These are phyloP conservation scores for Piprites chloris DNA, from an alignment of 2,113 vertebrate genomes.

Conservation along the genomic window DNA sequence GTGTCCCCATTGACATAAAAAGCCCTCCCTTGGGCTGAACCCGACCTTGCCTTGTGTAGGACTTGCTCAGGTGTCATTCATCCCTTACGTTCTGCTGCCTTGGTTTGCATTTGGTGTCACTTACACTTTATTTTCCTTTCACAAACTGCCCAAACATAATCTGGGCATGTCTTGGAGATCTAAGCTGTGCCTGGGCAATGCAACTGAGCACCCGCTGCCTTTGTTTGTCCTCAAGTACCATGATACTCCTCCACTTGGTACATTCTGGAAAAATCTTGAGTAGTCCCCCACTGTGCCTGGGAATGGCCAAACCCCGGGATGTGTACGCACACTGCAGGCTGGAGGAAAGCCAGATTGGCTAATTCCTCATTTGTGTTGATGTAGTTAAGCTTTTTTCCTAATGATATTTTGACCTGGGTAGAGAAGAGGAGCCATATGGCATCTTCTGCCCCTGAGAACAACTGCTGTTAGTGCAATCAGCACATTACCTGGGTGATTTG, in stretches of 20 bases:
- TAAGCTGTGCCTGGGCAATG: neutral
- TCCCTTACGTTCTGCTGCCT: rapidly evolving
- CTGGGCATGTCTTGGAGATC: neutral
- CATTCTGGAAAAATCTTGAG: neutral
- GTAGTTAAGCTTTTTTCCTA: slow-evolving; percentile 4
- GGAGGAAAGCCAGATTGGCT: neutral
- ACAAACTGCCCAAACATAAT: neutral
- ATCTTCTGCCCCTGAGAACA: neutral
- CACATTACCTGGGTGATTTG: neutral
- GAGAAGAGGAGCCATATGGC: slow-evolving; percentile 36
- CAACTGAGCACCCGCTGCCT: neutral
- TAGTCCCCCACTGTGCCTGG: neutral
- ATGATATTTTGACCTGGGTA: slow-evolving; percentile 28
- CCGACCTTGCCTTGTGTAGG: neutral
- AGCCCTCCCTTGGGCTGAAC: neutral
- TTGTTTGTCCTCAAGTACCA: slow-evolving; percentile 13
- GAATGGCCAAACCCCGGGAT: neutral
- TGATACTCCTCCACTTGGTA: neutral
- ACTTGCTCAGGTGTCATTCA: neutral
- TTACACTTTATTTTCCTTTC: neutral
- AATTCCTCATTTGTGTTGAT: neutral
- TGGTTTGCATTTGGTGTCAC: rapidly evolving
- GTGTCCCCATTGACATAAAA: rapidly evolving
- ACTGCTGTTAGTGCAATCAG: slow-evolving; percentile 6
- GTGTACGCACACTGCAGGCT: rapidly evolving